These are phyloP conservation scores for Danio kyathit DNA, from an alignment of 2,797 vertebrate species.

Conservation along the genomic window DNA sequence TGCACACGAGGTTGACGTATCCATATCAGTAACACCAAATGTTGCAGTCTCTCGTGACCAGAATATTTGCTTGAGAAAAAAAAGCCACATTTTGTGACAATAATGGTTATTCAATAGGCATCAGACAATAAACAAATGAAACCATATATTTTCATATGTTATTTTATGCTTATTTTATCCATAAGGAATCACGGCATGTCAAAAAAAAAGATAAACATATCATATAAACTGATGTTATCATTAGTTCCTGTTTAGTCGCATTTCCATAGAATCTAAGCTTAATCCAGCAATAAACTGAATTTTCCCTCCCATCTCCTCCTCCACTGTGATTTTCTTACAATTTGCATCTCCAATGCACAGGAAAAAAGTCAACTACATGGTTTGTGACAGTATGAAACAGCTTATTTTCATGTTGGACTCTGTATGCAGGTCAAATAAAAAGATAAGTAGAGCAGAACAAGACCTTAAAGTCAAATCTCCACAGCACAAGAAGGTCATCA, in stretches of 20 bases:
- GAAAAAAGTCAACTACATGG: not conserved
- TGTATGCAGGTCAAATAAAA: not conserved
- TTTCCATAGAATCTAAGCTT: not conserved
- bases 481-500: not conserved
- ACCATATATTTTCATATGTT: not conserved
- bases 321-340: not conserved
- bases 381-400: not conserved
- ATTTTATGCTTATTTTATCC: not conserved
- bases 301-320: not conserved
- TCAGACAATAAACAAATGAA: slow-evolving; percentile 1
- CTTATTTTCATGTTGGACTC: not conserved
- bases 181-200: not conserved
- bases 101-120: not conserved
- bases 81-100: not conserved
- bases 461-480: not conserved
- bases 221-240: not conserved
- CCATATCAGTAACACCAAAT: slow-evolving; percentile 5
- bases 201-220: not conserved
- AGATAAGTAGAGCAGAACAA: not conserved
- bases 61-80: slow-evolving; percentile 29
- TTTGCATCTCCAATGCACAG: slow-evolving; percentile 2
- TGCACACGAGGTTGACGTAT: not conserved
- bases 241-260: not conserved
- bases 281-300: not conserved
- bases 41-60: slow-evolving; percentile 19